Base-by-base conservation (phyloP, 2,888 invertebrate genomes). In the Colostygia pectinataria region DNA sequence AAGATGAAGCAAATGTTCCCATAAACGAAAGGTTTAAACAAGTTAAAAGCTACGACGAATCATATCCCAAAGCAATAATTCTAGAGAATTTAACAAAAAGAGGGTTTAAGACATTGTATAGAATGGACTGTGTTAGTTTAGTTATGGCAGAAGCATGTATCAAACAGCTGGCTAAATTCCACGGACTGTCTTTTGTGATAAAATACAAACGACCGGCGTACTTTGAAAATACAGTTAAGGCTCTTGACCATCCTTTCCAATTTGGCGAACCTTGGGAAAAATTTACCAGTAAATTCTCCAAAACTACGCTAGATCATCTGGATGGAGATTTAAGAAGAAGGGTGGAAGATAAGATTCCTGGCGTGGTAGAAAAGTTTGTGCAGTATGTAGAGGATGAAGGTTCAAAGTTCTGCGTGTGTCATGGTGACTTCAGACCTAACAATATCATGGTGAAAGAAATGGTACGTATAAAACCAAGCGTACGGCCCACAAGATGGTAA, bases 341-440 rank as follows among this genome's bases (percentile, higher is more conserved):
- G 51, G 40, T 73, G 5, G 53, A 53, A 0, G 58, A 57, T 0
- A 68, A 68, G 25, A 47, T 61, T 10, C 45, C 55, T 0, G 46
- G 27, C 2, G 50, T 68, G 2, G 14, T 59, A 0, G 59, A 71
- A 0, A 74, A 65, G 24, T 66, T 61, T 51, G 38, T 38, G 0
- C 51, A 59, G 5, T 68, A 74, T 48, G 52, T 61, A 6, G 51
- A 50, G n/a, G 71, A 73, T 1, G 53, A 55, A 14, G 46, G 1
- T 23, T 63, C n/a, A 50, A 63, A n/a, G 20, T 39, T 33, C 10
- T 75, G 74, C 41, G 40, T 83, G 4, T 73, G 76, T 32, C 84
- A 85, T 52, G 83, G 84, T 0, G 84, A 85, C 60, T 86, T 70
- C 42, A 76, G 74, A 49, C 63, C 71, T n/a, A 79, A 73, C 40